These are phyloP conservation scores for Aulostomus chinensis DNA, from an alignment of 2,797 vertebrate genomes.

Conservation along the genomic window DNA sequence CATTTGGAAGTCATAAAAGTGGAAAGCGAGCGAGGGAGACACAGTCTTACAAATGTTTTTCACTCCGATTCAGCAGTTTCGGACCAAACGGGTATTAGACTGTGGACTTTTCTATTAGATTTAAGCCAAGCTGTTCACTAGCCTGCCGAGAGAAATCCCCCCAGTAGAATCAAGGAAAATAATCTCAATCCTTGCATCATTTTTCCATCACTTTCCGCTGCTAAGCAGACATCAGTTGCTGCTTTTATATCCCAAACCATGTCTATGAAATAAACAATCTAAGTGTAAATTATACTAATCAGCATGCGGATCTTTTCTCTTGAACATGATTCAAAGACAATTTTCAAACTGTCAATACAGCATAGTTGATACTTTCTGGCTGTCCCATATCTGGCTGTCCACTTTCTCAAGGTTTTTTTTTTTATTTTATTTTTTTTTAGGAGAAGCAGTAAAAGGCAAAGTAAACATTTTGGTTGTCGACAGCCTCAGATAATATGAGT, in stretches of 20 bases:
- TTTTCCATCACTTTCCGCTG: conserved; percentile 65
- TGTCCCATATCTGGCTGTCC: conserved; percentile 22
- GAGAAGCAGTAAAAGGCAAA: conserved; percentile 34
- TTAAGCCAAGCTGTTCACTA: conserved; percentile 53
- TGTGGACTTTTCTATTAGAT: conserved; percentile 58
- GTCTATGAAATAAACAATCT: conserved; percentile 57
- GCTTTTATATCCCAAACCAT: conserved; percentile 1
- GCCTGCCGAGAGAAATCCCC: conserved; percentile 50
- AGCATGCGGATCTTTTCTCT: conserved; percentile 24
- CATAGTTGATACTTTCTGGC: conserved; percentile 2
- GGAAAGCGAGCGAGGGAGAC: conserved; percentile 47
- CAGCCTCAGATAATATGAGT: conserved; percentile 49
- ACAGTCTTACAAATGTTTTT: conserved; percentile 63
- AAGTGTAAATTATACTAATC: conserved; percentile 41
- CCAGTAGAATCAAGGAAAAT: conserved; percentile 60
- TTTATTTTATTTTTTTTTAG: too few species aligned
- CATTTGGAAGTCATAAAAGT: conserved; percentile 69
- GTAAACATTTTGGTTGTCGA: conserved; percentile 43
- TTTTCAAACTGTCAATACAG: conserved; percentile 28
- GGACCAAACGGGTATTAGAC: conserved; percentile 63
- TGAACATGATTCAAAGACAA: too few species aligned
- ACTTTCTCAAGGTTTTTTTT: conserved; percentile 17
- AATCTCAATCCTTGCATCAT: conserved; percentile 72
- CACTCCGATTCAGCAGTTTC: conserved; percentile 74
- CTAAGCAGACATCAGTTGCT: conserved; percentile 23